phyloP scores from a whole-genome alignment of 2,113 vertebrate genomes.

The Gasterosteus aculeatus region DNA sequence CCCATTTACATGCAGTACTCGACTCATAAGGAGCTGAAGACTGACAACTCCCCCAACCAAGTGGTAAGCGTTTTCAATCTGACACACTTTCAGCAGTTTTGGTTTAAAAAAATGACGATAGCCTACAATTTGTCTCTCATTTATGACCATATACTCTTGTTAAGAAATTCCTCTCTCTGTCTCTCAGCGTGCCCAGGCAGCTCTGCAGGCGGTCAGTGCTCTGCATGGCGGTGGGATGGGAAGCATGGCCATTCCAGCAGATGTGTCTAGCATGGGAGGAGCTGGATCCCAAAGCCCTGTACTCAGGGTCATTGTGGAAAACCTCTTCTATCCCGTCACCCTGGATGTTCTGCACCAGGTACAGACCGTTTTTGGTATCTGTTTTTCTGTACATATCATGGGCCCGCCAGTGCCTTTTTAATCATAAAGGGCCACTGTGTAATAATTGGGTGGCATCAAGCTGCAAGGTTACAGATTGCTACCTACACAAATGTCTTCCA shows the following conservation, averaged over 20 bases:
- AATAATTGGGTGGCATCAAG: neutral
- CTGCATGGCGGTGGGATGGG: conserved; percentile 88
- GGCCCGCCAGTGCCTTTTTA: neutral
- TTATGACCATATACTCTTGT: neutral
- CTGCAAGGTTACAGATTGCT: neutral
- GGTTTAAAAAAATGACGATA: neutral
- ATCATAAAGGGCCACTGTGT: neutral
- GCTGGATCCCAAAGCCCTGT: conserved; percentile 89
- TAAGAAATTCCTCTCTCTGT: neutral
- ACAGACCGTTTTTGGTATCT: neutral
- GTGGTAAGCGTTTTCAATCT: conserved; percentile 80
- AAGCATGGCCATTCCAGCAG: conserved; percentile 80
- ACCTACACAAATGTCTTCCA: neutral
- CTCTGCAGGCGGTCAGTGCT: conserved; percentile 92
- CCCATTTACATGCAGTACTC: conserved; percentile 97
- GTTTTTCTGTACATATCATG: neutral
- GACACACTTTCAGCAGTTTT: neutral
- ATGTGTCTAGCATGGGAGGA: conserved; percentile 76
- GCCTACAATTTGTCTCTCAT: neutral
- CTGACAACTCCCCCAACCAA: conserved; percentile 95
- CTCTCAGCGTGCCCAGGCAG: conserved; percentile 91
- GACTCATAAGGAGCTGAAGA: conserved; percentile 98
- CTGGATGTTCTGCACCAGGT: conserved; percentile 99
- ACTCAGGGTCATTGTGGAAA: conserved; percentile 95
- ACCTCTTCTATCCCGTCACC: conserved; percentile 97